phyloP scores from a whole-genome alignment of 2,113 vertebrate genomes.

The Clupea harengus region DNA sequence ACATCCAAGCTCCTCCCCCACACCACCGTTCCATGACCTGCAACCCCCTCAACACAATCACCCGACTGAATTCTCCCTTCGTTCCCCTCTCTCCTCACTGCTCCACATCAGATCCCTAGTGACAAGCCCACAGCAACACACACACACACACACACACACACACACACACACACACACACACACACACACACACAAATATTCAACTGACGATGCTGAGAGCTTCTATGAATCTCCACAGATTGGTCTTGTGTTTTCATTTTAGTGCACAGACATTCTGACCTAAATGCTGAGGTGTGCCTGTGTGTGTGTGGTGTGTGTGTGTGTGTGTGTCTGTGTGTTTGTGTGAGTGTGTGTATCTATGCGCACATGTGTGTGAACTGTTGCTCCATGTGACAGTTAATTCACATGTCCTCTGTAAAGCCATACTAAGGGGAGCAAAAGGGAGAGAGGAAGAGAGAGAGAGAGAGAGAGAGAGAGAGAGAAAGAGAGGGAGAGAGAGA shows the following conservation, averaged over 20 bases:
- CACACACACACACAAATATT: background rate
- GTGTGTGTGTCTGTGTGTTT: conserved; percentile 12
- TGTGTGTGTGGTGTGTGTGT: background rate
- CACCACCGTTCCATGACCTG: background rate
- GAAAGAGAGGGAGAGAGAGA: background rate
- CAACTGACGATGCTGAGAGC: conserved; percentile 18
- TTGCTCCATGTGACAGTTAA: conserved; percentile 24
- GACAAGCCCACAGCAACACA: conserved; percentile 9
- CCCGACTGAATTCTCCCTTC: background rate
- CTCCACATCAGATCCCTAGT: background rate
- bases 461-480: conserved; percentile 17
- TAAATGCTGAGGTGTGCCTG: background rate
- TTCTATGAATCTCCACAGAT: conserved; percentile 21
- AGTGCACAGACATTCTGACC: background rate
- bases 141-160: conserved; percentile 17
- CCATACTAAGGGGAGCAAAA: conserved; percentile 22
- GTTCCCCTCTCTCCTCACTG: background rate
- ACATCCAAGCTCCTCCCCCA: background rate
- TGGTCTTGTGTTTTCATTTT: background rate
- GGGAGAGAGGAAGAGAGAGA: background rate
- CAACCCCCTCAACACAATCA: conserved; percentile 4
- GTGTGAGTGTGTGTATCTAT: background rate
- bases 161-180: background rate
- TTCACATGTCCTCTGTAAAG: conserved; percentile 31
- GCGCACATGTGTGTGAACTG: background rate